Evolutionary conservation across 2,797 vertebrate species (phyloP).

Genomic region (Valencia hispanica): DNA sequence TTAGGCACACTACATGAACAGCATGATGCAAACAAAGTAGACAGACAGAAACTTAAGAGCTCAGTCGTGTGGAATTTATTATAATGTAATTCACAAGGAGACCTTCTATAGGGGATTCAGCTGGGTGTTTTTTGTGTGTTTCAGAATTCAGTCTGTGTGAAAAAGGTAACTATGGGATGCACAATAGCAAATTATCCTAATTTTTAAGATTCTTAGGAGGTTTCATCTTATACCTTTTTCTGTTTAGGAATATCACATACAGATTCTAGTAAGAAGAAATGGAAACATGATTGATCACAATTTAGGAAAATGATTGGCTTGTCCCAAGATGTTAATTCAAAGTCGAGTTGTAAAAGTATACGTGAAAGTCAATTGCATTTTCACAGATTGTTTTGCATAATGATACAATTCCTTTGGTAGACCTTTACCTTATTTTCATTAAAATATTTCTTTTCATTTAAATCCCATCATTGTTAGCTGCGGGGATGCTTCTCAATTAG

Average conservation of each 20-base stretch:
- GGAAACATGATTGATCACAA: not conserved
- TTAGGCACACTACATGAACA: not conserved
- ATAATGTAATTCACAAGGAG: not conserved
- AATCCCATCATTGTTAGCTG: not conserved
- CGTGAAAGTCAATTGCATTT: not conserved
- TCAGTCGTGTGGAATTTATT: not conserved
- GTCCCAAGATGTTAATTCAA: not conserved
- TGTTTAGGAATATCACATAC: not conserved
- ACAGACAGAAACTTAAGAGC: not conserved
- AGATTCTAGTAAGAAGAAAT: not conserved
- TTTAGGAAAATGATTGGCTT: not conserved
- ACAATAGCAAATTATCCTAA: not conserved
- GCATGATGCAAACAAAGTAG: not conserved
- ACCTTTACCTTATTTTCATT: not conserved
- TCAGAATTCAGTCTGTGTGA: too few relatives aligned
- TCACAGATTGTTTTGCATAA: not conserved
- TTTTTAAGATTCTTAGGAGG: not conserved
- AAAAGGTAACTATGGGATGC: not conserved
- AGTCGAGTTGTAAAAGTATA: not conserved
- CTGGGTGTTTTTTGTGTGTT: too few relatives aligned
- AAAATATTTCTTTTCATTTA: not conserved
- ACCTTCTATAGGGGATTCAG: not conserved
- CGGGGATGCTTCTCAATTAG: too few relatives aligned
- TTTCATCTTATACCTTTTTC: not conserved
- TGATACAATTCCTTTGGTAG: not conserved